Conservation (phyloP, 2,797 vertebrate genomes). For the Gadopsis marmoratus region DNA sequence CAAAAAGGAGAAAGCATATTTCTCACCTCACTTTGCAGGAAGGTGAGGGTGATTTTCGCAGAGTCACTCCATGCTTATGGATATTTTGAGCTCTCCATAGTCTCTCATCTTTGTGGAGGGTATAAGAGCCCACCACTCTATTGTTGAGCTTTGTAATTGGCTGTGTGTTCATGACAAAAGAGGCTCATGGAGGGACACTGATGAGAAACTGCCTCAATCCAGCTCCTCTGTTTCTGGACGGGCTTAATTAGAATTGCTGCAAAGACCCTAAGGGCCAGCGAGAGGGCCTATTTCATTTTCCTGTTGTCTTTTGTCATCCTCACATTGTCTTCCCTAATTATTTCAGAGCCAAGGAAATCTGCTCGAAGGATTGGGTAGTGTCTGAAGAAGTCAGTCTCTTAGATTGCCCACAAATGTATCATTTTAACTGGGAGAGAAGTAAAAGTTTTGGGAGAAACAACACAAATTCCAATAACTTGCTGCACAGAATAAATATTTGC, state of each 20-base stretch:
- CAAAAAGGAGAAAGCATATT: conserved; percentile 42
- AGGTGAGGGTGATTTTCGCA: conserved; percentile 64
- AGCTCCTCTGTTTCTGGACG: conserved; percentile 81
- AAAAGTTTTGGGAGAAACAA: conserved; percentile 38
- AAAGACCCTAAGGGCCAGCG: conserved; percentile 75
- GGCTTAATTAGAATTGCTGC: conserved; percentile 85
- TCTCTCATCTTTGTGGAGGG: conserved; percentile 74
- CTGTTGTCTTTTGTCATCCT: conserved; percentile 84
- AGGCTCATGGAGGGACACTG: conserved; percentile 79
- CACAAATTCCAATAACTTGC: conserved; percentile 31
- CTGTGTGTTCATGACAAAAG: conserved; percentile 84
- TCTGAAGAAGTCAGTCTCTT: conserved; percentile 72
- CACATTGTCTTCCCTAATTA: conserved; percentile 81
- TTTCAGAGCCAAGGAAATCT: conserved; percentile 77
- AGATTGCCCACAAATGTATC: conserved; percentile 67
- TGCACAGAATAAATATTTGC: conserved; percentile 17
- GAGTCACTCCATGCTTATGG: conserved; percentile 72
- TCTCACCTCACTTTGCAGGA: conserved; percentile 58
- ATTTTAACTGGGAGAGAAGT: conserved; percentile 45
- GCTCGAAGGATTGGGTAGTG: conserved; percentile 73
- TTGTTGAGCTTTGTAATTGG: conserved; percentile 86
- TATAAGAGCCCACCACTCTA: conserved; percentile 76
- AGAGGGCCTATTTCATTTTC: conserved; percentile 78
- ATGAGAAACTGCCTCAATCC: conserved; percentile 84
- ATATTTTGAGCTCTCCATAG: conserved; percentile 74